phyloP scores from a whole-genome alignment of 2,888 invertebrate genomes.

The Polydrusus tereticollis region DNA sequence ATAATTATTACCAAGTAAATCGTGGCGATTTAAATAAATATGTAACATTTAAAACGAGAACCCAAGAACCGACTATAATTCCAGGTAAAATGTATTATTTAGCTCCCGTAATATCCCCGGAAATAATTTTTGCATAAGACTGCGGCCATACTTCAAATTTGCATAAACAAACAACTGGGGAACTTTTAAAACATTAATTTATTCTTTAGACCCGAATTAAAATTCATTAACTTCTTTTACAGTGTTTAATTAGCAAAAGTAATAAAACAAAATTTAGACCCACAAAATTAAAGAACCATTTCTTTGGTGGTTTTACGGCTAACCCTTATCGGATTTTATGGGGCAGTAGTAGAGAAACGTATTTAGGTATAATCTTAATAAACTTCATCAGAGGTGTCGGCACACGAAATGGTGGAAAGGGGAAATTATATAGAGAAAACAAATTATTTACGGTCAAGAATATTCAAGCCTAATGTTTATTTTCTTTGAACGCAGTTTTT shows the following conservation, averaged over 20 bases:
- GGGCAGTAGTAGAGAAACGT: too few species aligned
- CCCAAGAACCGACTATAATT: neutral
- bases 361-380: too few species aligned
- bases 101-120: neutral
- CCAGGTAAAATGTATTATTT: constrained; percentile 5
- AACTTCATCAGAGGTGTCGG: too few species aligned
- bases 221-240: constrained; percentile 40
- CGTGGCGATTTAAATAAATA: neutral
- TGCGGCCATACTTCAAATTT: neutral
- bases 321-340: neutral
- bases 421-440: too few species aligned
- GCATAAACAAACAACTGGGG: constrained; percentile 2
- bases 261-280: constrained; percentile 27
- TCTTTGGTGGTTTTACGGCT: neutral
- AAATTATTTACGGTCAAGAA: too few species aligned
- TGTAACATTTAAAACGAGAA: neutral
- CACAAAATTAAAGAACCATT: constrained; percentile 23
- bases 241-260: constrained; percentile 27
- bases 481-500: too few species aligned
- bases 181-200: constrained; percentile 5
- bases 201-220: constrained; percentile 33
- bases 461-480: too few species aligned
- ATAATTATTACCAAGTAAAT: neutral
- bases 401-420: too few species aligned
- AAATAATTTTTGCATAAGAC: neutral